phyloP scores from a whole-genome alignment of 2,888 invertebrate genomes.

The Lampropteryx suffumata region DNA sequence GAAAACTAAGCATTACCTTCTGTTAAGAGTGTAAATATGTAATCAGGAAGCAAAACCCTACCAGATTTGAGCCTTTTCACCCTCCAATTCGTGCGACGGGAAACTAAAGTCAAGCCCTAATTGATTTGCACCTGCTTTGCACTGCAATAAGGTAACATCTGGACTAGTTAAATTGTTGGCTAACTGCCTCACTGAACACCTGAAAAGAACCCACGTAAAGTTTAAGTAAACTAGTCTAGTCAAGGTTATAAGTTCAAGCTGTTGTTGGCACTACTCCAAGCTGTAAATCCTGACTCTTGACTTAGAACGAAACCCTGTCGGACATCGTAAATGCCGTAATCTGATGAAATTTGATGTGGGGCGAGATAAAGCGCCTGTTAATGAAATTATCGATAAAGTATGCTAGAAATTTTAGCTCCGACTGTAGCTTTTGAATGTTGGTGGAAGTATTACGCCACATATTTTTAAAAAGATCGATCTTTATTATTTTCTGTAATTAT shows the following conservation, averaged over 20 bases:
- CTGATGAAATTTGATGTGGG: slow-evolving; percentile 25
- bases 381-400: background rate
- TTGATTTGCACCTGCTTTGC: slow-evolving; percentile 1
- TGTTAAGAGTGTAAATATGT: too few species aligned
- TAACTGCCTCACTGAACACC: background rate
- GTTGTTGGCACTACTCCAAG: slow-evolving; percentile 27
- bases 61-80: too few species aligned
- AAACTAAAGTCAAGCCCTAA: too few species aligned
- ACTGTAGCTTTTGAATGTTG: background rate
- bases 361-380: slow-evolving; percentile 11
- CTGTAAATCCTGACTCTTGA: slow-evolving; percentile 23
- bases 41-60: too few species aligned
- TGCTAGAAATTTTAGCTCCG: too few species aligned
- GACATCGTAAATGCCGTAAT: slow-evolving; percentile 18
- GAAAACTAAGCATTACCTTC: too few species aligned
- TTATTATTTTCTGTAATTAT: too few species aligned
- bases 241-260: slow-evolving; percentile 16
- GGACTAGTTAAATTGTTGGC: background rate
- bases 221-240: background rate
- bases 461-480: too few species aligned
- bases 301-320: slow-evolving; percentile 24
- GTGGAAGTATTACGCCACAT: too few species aligned
- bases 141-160: background rate
- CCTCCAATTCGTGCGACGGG: too few species aligned
- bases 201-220: background rate